A percentile compares a stretch with the other conserved stretches of the same genome.
These are phyloP conservation scores for Perithous albicinctus DNA, from an alignment of 2,888 invertebrate genomes.

Conservation along the genomic window DNA sequence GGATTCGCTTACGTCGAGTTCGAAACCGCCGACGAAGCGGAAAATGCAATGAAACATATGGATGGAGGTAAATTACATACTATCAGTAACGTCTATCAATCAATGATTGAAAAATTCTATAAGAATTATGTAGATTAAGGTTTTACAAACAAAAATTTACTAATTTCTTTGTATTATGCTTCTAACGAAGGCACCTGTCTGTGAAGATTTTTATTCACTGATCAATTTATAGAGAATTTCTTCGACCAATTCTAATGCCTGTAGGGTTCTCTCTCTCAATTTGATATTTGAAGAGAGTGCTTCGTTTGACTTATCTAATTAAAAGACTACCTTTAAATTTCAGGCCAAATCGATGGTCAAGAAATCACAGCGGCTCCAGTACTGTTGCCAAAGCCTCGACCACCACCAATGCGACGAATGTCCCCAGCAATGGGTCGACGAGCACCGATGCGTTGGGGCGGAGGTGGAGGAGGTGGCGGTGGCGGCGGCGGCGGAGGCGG, in stretches of 20 bases:
- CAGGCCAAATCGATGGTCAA: conserved; percentile 97
- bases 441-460: conserved; percentile 86
- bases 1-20: conserved; percentile 99
- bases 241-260: too few relatives aligned
- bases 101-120: too few relatives aligned
- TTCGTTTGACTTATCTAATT: too few relatives aligned
- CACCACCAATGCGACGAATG: conserved; percentile 85
- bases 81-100: neutral
- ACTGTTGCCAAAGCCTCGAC: conserved; percentile 90
- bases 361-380: conserved; percentile 98
- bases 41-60: conserved; percentile 99
- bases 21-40: conserved; percentile 96
- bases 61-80: conserved; percentile 91
- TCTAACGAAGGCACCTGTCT: too few relatives aligned
- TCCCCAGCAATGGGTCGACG: conserved; percentile 85
- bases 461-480: conserved; percentile 85
- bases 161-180: too few relatives aligned
- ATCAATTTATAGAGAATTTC: too few relatives aligned
- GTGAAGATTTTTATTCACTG: too few relatives aligned
- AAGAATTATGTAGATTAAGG: too few relatives aligned
- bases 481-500: conserved; percentile 85
- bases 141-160: too few relatives aligned
- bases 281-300: too few relatives aligned
- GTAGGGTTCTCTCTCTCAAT: too few relatives aligned
- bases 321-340: neutral